Base-by-base conservation (phyloP, 2,888 invertebrate genomes). In the Dasysyrphus albostriatus region DNA sequence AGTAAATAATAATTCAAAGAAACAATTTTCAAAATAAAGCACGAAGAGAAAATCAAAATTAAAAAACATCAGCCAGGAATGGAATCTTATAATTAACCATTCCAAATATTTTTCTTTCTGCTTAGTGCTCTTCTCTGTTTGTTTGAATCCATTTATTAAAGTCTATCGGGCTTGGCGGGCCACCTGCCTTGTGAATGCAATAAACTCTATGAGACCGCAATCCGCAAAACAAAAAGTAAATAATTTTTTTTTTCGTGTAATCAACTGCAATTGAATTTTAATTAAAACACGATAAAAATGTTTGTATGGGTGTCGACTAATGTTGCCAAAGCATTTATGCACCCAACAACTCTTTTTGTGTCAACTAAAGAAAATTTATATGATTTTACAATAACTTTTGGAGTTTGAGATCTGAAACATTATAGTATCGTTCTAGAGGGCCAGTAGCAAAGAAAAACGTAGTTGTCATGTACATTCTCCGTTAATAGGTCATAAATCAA, bases 201-300 rank as follows among this genome's bases (percentile, higher is more conserved):
- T 59, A 58, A 74, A 76, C n/a, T 44, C 65, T 16, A 24, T 24
- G 3, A 58, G 80, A 76, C 61, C 65, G 65, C 75, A 65, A 69
- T n/a, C n/a, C n/a, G n/a, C n/a, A n/a, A 24, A 19, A 24, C 5
- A 19, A 47, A 49, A 65, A 42, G 3, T 34, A 59, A 34, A 65
- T 5, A 59, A 24, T 34, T 24, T 14, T 32, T 34, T n/a, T 47
- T 24, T 73, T 58, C 56, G 70, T 56, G 58, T 72, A 78, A 87
- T 83, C 75, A 75, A 61, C 70, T 79, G 70, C 87, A 87, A 87
- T 87, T 83, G 87, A 87, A 87, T 87, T 79, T 87, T 83, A 83
- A 87, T 87, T 87, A 87, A 87, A 24, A 63, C 65, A 83, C 44
- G 59, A 76, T 70, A 56, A 3, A 56, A 75, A 72, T 79, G 49